Base-by-base conservation (phyloP, 2,888 invertebrate genomes). In the Phengaris arion region DNA sequence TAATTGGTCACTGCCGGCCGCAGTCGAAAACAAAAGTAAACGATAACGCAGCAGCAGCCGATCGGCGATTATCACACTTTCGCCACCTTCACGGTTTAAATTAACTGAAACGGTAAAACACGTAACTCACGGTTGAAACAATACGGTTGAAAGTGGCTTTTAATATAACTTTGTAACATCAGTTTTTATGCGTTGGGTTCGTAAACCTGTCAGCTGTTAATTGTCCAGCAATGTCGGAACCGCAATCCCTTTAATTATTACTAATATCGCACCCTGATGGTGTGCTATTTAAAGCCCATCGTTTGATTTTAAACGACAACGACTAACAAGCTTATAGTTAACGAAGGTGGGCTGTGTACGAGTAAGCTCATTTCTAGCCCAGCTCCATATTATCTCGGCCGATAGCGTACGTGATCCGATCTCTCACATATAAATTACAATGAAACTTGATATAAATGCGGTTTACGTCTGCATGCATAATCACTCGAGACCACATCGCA, bases 1-100 rank as follows among this genome's bases (percentile, higher is more conserved):
- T 64, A 64, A 64, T 64, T 35, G 6, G 59, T 12, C 59, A 35
- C 59, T 9, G 35, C 10, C 35, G 64, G 69, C 69, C 22, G 69
- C 69, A 48, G 69, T 48, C 35, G 72, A 72, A 72, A 72, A 72
- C 72, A 52, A 72, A 72, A 72, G 72, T 72, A 54, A 72, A 72
- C 22, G n/a, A 22, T 70, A 48, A 12, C 51, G 10, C 2, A 72
- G 51, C 35, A 22, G 22, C 12, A 12, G 10, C 22, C 72, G 13
- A 72, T 72, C 51, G 54, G 54, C 72, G 35, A 72, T 72, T 72
- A 64, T 72, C 72, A 54, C 54, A 72, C 72, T 72, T 72, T 72
- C 72, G 22, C 72, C 72, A 15, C 46, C 48, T 69, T 69, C 69
- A 69, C 54, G 51, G 72, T 72, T 52, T 35, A 72, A 72, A 54